These are phyloP conservation scores for Steinernema khuongi DNA, from an alignment of 1,140 invertebrate species.

Conservation along the genomic window DNA sequence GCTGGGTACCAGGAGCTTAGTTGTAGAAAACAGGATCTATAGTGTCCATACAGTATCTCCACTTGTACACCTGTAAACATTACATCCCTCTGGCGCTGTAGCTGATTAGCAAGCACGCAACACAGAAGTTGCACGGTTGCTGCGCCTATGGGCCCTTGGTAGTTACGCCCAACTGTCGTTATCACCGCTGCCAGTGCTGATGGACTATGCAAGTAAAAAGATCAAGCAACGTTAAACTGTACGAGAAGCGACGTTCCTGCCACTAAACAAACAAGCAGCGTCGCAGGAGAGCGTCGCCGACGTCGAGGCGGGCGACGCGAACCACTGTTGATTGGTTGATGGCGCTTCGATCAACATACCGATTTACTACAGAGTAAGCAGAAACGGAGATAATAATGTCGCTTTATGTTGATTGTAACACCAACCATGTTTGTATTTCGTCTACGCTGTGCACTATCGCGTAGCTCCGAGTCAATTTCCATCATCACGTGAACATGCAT, in stretches of 20 bases:
- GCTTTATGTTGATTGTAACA: conserved; percentile 12
- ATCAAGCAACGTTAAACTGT: conserved; percentile 1
- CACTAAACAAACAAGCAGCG: not conserved
- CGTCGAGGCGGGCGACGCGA: no score
- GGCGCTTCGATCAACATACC: not conserved
- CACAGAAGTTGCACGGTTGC: no score
- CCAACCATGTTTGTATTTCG: not conserved
- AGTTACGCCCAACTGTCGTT: no score
- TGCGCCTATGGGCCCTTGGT: no score
- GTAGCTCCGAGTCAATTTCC: not conserved
- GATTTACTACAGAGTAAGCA: conserved; percentile 6
- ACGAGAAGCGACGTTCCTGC: not conserved
- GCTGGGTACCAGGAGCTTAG: no score
- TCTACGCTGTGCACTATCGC: not conserved
- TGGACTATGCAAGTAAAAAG: conserved; percentile 5
- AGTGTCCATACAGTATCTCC: no score
- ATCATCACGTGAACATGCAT: no score
- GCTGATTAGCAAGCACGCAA: no score
- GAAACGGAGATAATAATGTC: conserved; percentile 4
- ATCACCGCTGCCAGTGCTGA: not conserved
- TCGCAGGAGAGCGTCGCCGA: not conserved
- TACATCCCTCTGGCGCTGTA: no score
- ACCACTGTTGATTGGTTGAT: not conserved
- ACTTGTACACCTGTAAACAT: no score
- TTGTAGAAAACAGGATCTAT: no score